Percentiles rank a stretch among this genome's conserved stretches.
Conservation (phyloP, 1,140 invertebrate genomes). For the Drosophila azteca region DNA sequence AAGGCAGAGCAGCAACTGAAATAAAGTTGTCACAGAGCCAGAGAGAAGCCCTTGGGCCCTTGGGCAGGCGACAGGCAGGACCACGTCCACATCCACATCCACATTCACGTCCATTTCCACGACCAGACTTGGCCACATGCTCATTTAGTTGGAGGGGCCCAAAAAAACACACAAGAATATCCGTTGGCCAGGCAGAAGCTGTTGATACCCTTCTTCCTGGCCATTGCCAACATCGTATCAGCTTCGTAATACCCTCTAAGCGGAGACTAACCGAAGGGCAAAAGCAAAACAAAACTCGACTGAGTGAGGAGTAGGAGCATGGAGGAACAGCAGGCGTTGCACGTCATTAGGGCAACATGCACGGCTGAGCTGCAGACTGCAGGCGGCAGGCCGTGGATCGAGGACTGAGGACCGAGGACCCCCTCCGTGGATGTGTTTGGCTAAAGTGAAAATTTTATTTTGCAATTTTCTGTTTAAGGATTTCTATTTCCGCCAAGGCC, state of each 20-base stretch:
- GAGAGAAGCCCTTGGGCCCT: slow-evolving; percentile 40
- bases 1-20: slow-evolving; percentile 34
- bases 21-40: slow-evolving; percentile 72
- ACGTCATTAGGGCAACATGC: slow-evolving; percentile 76
- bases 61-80: slow-evolving; percentile 25
- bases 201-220: too few species aligned
- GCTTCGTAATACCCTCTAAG: background rate
- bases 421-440: slow-evolving; percentile 45
- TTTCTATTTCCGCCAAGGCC: slow-evolving; percentile 72
- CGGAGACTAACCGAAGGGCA: slow-evolving; percentile 7
- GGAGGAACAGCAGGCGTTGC: slow-evolving; percentile 55
- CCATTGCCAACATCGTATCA: too few species aligned
- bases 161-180: slow-evolving; percentile 23
- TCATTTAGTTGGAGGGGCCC: slow-evolving; percentile 63
- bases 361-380: slow-evolving; percentile 51
- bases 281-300: slow-evolving; percentile 36
- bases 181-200: background rate
- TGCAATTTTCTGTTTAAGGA: slow-evolving; percentile 76
- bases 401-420: background rate
- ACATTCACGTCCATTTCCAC: too few species aligned
- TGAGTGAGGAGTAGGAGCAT: slow-evolving; percentile 9
- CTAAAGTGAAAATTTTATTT: slow-evolving; percentile 77
- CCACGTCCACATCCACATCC: slow-evolving; percentile 8
- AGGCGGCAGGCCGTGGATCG: too few species aligned
- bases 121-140: slow-evolving; percentile 45